Conservation (phyloP, 2,113 vertebrate genomes). For the Apistogramma diplotaenia region DNA sequence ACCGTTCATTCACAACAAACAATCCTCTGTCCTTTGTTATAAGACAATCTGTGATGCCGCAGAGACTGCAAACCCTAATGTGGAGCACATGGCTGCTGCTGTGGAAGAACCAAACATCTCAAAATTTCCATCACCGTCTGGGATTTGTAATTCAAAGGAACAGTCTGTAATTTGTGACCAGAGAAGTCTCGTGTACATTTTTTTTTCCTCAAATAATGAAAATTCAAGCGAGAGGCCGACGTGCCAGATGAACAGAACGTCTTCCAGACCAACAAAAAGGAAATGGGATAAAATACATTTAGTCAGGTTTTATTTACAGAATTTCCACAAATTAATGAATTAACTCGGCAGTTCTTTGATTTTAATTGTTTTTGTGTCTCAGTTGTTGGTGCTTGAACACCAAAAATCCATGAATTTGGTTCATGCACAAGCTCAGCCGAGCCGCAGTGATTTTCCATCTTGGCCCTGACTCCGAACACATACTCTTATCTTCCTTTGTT, state of each 20-base stretch:
- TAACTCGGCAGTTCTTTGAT: neutral
- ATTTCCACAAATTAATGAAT: neutral
- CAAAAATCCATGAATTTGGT: neutral
- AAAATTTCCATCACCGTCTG: neutral
- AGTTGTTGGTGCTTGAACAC: neutral
- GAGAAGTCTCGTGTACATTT: neutral
- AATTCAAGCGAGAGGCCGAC: neutral
- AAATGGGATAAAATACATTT: neutral
- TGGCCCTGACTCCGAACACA: neutral
- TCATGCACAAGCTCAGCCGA: accelerated
- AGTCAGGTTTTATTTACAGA: neutral
- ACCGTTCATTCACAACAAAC: neutral
- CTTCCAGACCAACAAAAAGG: too few species aligned
- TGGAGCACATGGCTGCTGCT: neutral
- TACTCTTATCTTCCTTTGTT: too few species aligned
- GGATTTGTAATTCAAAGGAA: neutral
- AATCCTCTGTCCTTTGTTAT: neutral
- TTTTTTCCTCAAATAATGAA: neutral
- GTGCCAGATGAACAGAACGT: neutral
- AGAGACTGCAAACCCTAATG: neutral
- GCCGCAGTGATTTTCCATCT: neutral
- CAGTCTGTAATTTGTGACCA: neutral
- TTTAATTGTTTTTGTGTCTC: neutral
- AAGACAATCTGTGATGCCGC: neutral
- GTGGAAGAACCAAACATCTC: neutral